These are phyloP conservation scores for Cetonia aurata DNA, from an alignment of 2,888 invertebrate species.

Conservation along the genomic window DNA sequence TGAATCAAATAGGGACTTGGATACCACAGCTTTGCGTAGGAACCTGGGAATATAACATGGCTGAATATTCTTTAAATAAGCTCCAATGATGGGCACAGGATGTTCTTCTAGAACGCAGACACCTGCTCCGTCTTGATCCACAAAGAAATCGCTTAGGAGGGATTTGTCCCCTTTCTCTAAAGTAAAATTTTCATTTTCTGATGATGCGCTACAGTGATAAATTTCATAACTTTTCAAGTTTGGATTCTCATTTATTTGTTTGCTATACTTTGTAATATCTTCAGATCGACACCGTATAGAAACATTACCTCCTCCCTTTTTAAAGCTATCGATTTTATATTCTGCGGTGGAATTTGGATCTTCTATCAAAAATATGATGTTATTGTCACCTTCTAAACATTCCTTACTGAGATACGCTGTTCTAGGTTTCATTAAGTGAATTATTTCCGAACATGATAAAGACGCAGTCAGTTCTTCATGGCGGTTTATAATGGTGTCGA, in stretches of 20 bases:
- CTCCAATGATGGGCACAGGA: constrained; percentile 4
- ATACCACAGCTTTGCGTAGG: background rate
- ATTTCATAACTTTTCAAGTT: constrained; percentile 1
- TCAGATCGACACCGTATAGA: background rate
- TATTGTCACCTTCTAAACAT: background rate
- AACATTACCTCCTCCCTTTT: background rate
- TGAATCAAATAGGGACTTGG: background rate
- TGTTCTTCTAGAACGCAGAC: background rate
- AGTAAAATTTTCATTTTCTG: background rate
- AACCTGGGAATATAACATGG: background rate
- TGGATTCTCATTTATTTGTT: background rate
- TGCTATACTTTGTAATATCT: background rate
- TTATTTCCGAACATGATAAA: background rate
- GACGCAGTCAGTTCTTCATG: background rate
- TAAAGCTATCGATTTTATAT: background rate
- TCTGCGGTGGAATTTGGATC: background rate
- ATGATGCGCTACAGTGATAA: background rate
- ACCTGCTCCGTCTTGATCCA: constrained; percentile 5
- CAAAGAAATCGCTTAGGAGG: background rate
- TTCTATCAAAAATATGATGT: constrained; percentile 4
- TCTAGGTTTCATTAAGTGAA: constrained; percentile 6
- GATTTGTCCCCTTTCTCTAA: background rate
- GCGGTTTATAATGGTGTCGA: background rate
- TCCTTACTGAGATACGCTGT: background rate
- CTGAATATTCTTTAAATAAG: background rate